A percentile compares a stretch with the other conserved stretches of the same genome.
These are phyloP conservation scores for Peromyscus maniculatus DNA, from an alignment of 2,113 vertebrate species.

Conservation along the genomic window DNA sequence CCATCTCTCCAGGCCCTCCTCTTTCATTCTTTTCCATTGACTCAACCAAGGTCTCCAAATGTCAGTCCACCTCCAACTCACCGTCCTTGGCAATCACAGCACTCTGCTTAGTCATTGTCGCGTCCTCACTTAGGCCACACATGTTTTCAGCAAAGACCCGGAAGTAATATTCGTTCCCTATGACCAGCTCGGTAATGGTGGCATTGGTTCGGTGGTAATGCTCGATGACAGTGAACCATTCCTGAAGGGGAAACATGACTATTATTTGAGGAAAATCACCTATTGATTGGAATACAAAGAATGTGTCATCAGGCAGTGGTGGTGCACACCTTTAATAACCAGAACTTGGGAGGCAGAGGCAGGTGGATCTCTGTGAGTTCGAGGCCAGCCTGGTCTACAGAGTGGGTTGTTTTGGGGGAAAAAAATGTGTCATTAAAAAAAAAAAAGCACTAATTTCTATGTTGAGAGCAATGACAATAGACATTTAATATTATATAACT, in stretches of 20 bases:
- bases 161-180: constrained; percentile 98
- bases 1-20: too few species aligned
- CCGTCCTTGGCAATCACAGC: constrained; percentile 97
- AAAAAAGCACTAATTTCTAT: not conserved
- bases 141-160: constrained; percentile 97
- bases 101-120: constrained; percentile 95
- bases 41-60: not conserved
- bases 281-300: constrained; percentile 19
- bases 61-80: constrained; percentile 78
- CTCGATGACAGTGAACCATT: constrained; percentile 94
- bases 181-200: constrained; percentile 95
- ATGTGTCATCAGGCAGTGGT: not conserved
- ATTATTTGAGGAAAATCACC: not conserved
- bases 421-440: too few species aligned
- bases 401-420: too few species aligned
- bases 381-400: too few species aligned
- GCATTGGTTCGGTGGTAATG: constrained; percentile 96
- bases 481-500: not conserved
- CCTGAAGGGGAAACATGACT: constrained; percentile 79
- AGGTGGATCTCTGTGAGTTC: too few species aligned
- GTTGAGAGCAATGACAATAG: not conserved
- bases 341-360: too few species aligned
- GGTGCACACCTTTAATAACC: too few species aligned
- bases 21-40: not conserved
- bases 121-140: constrained; percentile 95